Conservation (phyloP, 2,797 vertebrate genomes). For the Pelodytes ibericus region DNA sequence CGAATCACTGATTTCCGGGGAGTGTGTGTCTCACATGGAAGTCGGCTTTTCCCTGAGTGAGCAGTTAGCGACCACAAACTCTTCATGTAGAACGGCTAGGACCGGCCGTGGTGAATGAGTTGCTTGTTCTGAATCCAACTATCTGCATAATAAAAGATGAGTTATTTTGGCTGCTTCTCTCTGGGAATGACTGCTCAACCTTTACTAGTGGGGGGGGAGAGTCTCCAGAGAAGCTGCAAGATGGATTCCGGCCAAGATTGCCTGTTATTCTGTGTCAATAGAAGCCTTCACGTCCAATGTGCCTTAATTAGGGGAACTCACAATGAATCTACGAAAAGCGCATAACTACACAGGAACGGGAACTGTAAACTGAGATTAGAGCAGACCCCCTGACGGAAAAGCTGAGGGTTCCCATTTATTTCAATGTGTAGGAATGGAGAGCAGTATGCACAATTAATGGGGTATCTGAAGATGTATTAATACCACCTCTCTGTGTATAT, state of each 20-base stretch:
- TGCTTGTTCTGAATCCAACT: not conserved
- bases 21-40: not conserved
- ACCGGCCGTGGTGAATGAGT: not conserved
- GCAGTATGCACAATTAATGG: too few species aligned
- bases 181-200: not conserved
- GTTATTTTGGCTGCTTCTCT: not conserved
- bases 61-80: not conserved
- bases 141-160: slow-evolving; percentile 7
- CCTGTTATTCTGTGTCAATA: not conserved
- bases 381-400: too few species aligned
- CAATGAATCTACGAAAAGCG: too few species aligned
- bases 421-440: too few species aligned
- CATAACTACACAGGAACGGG: too few species aligned
- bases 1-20: not conserved
- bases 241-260: not conserved
- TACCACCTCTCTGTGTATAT: too few species aligned
- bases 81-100: not conserved
- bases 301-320: not conserved
- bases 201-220: slow-evolving; percentile 1
- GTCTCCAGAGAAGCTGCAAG: too few species aligned
- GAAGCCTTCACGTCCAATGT: too few species aligned
- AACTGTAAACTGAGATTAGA: too few species aligned
- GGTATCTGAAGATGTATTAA: too few species aligned
- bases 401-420: too few species aligned
- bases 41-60: not conserved